These are phyloP conservation scores for Microtus richardsoni DNA, from an alignment of 2,113 vertebrate genomes.

Conservation along the genomic window DNA sequence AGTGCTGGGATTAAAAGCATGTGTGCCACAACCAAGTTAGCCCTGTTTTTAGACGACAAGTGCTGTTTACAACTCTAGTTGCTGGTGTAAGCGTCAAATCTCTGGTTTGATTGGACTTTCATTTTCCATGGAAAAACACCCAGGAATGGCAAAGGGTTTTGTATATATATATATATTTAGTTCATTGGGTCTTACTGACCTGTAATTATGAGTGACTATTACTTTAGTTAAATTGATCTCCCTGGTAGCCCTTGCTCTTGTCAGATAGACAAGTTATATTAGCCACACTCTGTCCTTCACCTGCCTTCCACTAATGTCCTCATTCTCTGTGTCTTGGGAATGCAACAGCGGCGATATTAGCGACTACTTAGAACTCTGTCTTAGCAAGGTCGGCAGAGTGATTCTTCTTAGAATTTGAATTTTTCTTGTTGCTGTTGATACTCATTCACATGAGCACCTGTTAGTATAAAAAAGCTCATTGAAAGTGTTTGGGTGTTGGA, in stretches of 20 bases:
- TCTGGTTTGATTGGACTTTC: background rate
- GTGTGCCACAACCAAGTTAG: too few relatives aligned
- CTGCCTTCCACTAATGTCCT: background rate
- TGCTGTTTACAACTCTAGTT: background rate
- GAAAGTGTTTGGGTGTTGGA: conserved; percentile 9
- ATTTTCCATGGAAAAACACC: background rate
- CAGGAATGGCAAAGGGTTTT: background rate
- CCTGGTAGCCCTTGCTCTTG: background rate
- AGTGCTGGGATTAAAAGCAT: too few relatives aligned
- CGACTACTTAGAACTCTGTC: conserved; percentile 6
- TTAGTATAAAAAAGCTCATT: conserved; percentile 3
- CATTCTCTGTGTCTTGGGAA: background rate
- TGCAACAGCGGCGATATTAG: background rate
- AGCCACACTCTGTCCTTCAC: background rate
- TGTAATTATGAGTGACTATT: background rate
- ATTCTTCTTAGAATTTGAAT: conserved; percentile 13
- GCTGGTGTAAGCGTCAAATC: background rate
- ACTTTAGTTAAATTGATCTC: conserved; percentile 50
- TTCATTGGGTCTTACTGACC: background rate
- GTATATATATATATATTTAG: background rate
- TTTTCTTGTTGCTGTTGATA: background rate
- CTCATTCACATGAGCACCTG: background rate
- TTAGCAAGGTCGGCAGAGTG: conserved; percentile 14
- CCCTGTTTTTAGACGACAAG: background rate
- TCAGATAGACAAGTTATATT: conserved; percentile 7